Percentiles rank a stretch among this genome's conserved stretches.
Conservation (phyloP, 2,113 vertebrate genomes). For the Hyperoodon ampullatus region DNA sequence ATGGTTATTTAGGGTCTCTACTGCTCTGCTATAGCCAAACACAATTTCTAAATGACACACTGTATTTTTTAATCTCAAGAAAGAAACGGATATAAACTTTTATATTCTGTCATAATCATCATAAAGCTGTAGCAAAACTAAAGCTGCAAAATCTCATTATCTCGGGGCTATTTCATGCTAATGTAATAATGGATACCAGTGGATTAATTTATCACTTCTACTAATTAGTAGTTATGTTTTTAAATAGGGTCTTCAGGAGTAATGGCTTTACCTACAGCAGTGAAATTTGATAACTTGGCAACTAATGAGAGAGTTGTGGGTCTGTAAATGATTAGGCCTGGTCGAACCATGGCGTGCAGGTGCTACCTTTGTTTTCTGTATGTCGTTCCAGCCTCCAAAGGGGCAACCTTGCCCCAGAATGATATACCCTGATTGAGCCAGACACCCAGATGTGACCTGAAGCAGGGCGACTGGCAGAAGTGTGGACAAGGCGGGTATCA, state of each 20-base stretch:
- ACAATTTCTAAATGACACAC: not conserved
- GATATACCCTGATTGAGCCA: rapidly evolving
- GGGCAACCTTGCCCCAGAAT: not conserved
- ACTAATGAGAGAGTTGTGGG: not conserved
- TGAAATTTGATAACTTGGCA: not conserved
- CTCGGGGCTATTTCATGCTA: not conserved
- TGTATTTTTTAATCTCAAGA: slow-evolving; percentile 17
- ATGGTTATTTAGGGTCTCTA: not conserved
- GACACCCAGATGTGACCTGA: not conserved
- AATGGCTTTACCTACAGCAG: not conserved
- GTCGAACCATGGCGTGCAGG: rapidly evolving
- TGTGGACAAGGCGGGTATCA: rapidly evolving
- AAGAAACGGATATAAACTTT: slow-evolving; percentile 12
- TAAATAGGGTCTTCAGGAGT: not conserved
- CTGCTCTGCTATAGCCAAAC: not conserved
- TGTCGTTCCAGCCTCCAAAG: not conserved
- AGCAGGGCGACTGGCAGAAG: rapidly evolving
- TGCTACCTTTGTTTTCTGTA: not conserved
- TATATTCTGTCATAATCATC: not conserved
- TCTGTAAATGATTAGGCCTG: not conserved
- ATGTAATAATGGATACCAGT: not conserved
- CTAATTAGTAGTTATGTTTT: not conserved
- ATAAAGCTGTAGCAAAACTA: not conserved
- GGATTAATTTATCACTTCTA: not conserved
- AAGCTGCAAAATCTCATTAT: not conserved